phyloP scores from a whole-genome alignment of 2,888 invertebrate genomes.

The Watsonalla cultraria region DNA sequence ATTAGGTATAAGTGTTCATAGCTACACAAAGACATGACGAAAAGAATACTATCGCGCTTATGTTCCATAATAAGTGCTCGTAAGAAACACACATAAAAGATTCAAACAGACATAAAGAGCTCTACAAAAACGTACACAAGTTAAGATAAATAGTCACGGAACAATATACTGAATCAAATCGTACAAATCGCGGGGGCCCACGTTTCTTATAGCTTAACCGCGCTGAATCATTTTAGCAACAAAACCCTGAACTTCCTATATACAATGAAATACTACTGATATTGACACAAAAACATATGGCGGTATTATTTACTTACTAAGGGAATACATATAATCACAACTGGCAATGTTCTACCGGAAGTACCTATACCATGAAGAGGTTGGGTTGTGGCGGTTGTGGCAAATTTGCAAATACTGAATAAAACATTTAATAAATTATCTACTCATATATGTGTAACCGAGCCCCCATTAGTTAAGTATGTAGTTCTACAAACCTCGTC shows the following conservation, averaged over 20 bases:
- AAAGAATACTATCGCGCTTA: background rate
- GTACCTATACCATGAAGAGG: background rate
- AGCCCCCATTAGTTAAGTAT: constrained; percentile 30
- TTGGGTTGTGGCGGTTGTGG: constrained; percentile 7
- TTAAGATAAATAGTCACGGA: background rate
- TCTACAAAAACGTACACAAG: background rate
- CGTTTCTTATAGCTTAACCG: background rate
- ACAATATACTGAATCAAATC: background rate
- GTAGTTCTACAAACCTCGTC: background rate
- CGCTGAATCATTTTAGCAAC: background rate
- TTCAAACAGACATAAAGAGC: background rate
- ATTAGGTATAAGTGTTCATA: background rate
- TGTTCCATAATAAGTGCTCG: background rate
- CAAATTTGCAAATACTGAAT: constrained; percentile 37
- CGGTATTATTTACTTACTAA: background rate
- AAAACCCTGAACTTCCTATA: background rate
- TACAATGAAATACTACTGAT: background rate
- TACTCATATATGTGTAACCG: constrained; percentile 31
- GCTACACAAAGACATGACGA: background rate
- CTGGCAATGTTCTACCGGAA: background rate
- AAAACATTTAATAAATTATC: constrained; percentile 41
- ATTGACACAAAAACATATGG: background rate
- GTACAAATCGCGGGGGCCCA: background rate
- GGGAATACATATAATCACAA: background rate
- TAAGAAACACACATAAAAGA: too few relatives aligned